Base-by-base conservation (phyloP, 1,140 invertebrate species). In the Zelostemma sp. region DNA sequence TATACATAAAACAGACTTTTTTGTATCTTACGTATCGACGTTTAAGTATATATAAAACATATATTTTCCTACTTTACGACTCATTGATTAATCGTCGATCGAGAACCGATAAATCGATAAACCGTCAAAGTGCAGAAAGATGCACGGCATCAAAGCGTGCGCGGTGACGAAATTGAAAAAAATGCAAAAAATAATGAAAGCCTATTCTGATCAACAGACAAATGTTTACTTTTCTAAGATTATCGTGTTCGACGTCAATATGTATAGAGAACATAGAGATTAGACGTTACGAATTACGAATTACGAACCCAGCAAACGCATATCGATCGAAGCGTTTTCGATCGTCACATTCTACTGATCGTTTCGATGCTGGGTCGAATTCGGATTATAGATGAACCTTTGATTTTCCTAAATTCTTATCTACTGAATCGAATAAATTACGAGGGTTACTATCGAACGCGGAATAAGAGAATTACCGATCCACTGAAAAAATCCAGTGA, bases 191-290 rank as follows among this genome's bases (percentile, higher is more conserved):
- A 17, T 54, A 38, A 12, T n/a, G 28, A 45, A 69, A 60, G 68
- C 62, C 68, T 71, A 71, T 59, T 66, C 48, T 66, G 47, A 66
- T 15, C 12, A 14, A 14, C 9, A 41, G 21, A 19, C 11, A 58
- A 63, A 59, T 41, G 53, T 71, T 71, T 71, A 72, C 68, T 72
- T 72, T 72, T 67, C 55, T 67, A 67, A 66, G 60, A 57, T 72
- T 50, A 67, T 64, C 68, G 56, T 72, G 68, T 72, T 72, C 49
- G 59, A 72, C 68, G 68, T 72, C 65, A 66, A 67, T 60, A 59
- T 72, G 62, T 67, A 59, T 72, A 72, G 63, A 33, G n/a, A 66
- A 38, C 43, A 15, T 67, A 67, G 60, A 25, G 11, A 66, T 53
- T 67, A 72, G 63, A 49, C 21, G 47, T 59, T 63, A 70, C 16